These are phyloP conservation scores for Ginglymostoma cirratum DNA, from an alignment of 2,113 vertebrate genomes.

Conservation along the genomic window DNA sequence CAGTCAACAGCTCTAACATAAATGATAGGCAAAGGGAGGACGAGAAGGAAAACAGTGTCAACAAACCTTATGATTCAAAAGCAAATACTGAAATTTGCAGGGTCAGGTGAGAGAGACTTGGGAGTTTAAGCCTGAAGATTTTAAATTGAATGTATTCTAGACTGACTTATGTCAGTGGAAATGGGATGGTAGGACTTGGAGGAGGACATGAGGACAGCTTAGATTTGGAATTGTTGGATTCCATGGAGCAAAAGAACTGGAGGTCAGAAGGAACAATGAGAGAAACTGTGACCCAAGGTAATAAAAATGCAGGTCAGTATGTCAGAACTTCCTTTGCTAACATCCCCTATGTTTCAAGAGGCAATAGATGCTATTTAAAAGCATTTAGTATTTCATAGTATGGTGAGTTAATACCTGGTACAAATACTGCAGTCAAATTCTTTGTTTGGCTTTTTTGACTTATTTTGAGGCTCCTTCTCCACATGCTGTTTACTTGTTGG, in stretches of 20 bases:
- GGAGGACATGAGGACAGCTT: not conserved
- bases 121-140: not conserved
- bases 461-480: constrained; percentile 20
- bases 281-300: not conserved
- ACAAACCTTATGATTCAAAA: not conserved
- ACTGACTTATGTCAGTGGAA: not conserved
- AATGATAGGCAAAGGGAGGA: not conserved
- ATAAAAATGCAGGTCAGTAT: not conserved
- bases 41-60: not conserved
- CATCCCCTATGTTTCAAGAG: not conserved
- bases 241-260: not conserved
- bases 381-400: not conserved
- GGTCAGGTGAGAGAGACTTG: not conserved
- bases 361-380: not conserved
- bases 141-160: not conserved
- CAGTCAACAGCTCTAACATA: not conserved
- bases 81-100: not conserved
- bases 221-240: not conserved
- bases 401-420: constrained; percentile 46
- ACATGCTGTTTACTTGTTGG: not conserved
- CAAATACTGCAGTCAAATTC: constrained; percentile 51
- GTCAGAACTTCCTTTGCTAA: not conserved
- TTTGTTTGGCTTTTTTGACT: constrained; percentile 36
- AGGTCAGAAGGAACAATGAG: not conserved
- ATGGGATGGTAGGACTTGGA: not conserved